Evolutionary conservation across 2,888 invertebrate species (phyloP).

Genomic region (Parnassius mnemosyne): DNA sequence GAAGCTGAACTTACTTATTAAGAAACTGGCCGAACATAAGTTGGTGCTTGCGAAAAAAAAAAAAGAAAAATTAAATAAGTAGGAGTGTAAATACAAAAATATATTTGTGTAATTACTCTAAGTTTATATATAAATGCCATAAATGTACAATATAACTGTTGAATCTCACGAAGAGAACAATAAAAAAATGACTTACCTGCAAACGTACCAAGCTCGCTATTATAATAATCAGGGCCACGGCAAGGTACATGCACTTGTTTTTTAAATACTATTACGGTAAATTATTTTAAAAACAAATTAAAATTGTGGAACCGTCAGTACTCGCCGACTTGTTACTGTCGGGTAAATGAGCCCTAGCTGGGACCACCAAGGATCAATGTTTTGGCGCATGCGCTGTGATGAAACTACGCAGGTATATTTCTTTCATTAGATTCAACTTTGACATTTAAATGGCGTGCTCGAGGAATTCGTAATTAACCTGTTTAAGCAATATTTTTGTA

Average conservation of each 20-base stretch:
- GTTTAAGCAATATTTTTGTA: not conserved
- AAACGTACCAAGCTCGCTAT: constrained; percentile 73
- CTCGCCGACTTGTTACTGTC: constrained; percentile 63
- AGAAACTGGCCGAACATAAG: constrained; percentile 1
- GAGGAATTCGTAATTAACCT: constrained; percentile 6
- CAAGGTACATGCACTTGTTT: constrained; percentile 73
- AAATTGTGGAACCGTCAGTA: constrained; percentile 37
- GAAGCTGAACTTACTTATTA: not conserved
- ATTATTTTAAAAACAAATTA: constrained; percentile 22
- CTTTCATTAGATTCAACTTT: constrained; percentile 2
- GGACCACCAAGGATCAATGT: constrained; percentile 49
- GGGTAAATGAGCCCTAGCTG: constrained; percentile 50
- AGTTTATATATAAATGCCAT: not conserved
- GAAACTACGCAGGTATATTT: constrained; percentile 23
- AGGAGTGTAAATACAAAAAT: not conserved
- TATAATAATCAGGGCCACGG: constrained; percentile 73
- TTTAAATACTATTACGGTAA: constrained; percentile 33
- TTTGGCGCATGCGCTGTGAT: constrained; percentile 54
- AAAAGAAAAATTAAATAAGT: constrained; percentile 12
- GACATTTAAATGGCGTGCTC: constrained; percentile 11
- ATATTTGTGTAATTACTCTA: too few relatives aligned
- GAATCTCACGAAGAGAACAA: constrained; percentile 22
- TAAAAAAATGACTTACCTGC: constrained; percentile 61
- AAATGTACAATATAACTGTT: not conserved
- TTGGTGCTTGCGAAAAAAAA: constrained; percentile 17